Conservation (phyloP, 92 coral and sea anemone genomes). For the Scolanthus callimorphus region DNA sequence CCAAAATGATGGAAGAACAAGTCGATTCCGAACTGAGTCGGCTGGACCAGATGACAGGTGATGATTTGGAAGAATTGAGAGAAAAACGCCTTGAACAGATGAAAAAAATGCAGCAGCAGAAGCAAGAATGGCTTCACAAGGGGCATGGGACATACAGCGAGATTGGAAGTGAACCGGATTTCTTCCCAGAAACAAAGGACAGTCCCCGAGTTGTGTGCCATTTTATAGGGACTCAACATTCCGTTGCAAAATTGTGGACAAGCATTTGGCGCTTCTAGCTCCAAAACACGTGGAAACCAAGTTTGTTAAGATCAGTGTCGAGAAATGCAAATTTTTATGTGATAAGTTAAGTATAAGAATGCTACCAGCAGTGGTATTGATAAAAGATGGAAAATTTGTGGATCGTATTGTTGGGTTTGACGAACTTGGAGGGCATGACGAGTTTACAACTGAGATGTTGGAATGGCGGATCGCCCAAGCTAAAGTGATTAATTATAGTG, state of each 20-base stretch:
- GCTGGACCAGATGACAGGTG: slow-evolving; percentile 82
- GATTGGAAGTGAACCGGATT: slow-evolving; percentile 87
- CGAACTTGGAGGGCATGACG: slow-evolving; percentile 95
- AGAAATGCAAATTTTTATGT: slow-evolving; percentile 75
- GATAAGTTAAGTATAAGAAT: slow-evolving; percentile 78
- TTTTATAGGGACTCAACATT: slow-evolving; percentile 86
- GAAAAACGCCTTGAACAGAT: slow-evolving; percentile 90
- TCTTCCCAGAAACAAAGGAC: slow-evolving; percentile 86
- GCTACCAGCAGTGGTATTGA: slow-evolving; percentile 75
- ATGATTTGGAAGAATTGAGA: slow-evolving; percentile 90
- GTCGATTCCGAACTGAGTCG: slow-evolving; percentile 90
- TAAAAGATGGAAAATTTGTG: slow-evolving; percentile 88
- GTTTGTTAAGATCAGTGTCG: slow-evolving; percentile 86
- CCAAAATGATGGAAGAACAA: slow-evolving; percentile 88
- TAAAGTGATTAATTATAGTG: slow-evolving; percentile 84
- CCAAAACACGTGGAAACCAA: slow-evolving; percentile 95
- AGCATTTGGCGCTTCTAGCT: slow-evolving; percentile 86
- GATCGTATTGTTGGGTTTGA: slow-evolving; percentile 97
- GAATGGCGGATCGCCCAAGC: slow-evolving; percentile 95
- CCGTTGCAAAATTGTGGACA: slow-evolving; percentile 96
- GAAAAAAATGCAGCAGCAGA: slow-evolving; percentile 78
- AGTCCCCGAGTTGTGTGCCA: slow-evolving; percentile 90
- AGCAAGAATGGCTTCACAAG: slow-evolving; percentile 88
- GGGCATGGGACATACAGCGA: slow-evolving; percentile 95
- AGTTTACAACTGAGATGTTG: slow-evolving; percentile 84